Base-by-base conservation (phyloP, 1,140 invertebrate species). In the Drosophila arawakana region DNA sequence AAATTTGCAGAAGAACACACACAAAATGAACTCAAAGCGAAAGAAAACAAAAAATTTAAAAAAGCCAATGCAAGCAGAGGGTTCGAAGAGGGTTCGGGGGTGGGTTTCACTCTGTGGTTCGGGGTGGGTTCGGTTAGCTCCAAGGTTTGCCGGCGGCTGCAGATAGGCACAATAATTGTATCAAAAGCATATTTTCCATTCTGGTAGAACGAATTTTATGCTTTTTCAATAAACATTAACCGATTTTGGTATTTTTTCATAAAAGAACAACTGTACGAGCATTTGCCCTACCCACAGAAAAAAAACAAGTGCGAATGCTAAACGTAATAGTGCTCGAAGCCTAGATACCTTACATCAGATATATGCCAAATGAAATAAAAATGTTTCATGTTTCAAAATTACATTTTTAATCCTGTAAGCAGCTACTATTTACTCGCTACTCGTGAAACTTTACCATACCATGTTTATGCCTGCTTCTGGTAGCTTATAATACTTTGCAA, bases 141-240 rank as follows among this genome's bases (percentile, higher is more conserved):
- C 54, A 57, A 57, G 54, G 15, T 57, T 62, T 74, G 34, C 75
- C 76, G 75, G 71, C 65, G 85, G 85, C 84, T 84, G 84, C 71
- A 89, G 86, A 90, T 89, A 89, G 84, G 86, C 78, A 89, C 83
- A 89, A 88, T 91, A 88, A 91, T 91, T 91, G 90, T 92, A 92
- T 92, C 91, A 91, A 92, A 90, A 92, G 91, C 91, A 92, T 92
- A 92, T 92, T 92, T 92, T 92, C 78, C 88, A 92, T 92, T 92
- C 91, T 92, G 89, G 90, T 92, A 91, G 91, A 92, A 91, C 91
- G 91, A 92, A 91, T 92, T 92, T 92, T 92, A 92, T 92, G 89
- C 85, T 83, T 92, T 92, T 92, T 92, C 91, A 92, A 92, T 92
- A 92, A 92, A 92, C 91, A 92, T 92, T 92, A 89, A 91, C 80